Conservation (phyloP, 2,797 vertebrate species). For the Pipistrellus pygmaeus region DNA sequence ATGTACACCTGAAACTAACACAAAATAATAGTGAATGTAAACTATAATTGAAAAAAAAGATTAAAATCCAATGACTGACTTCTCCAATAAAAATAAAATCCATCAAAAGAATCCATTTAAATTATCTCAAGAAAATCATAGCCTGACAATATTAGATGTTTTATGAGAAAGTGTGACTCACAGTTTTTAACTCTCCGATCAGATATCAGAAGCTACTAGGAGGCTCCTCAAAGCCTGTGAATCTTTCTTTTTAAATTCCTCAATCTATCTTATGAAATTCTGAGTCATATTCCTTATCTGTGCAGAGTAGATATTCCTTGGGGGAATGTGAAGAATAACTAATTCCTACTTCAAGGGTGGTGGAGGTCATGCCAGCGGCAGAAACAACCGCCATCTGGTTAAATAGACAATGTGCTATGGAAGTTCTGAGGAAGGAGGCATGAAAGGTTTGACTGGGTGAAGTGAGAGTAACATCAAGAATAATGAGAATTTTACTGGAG, state of each 20-base stretch:
- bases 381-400: neutral
- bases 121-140: slow-evolving; percentile 50
- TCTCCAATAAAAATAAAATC: slow-evolving; percentile 13
- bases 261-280: neutral
- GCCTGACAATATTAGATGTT: neutral
- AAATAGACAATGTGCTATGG: neutral
- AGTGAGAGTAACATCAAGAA: neutral
- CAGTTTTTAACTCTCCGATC: slow-evolving; percentile 25
- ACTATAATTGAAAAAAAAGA: neutral
- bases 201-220: slow-evolving; percentile 31
- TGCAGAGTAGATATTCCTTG: neutral
- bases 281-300: neutral
- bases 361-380: neutral
- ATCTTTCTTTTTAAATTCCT: neutral
- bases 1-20: neutral
- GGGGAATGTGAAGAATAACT: slow-evolving; percentile 36
- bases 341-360: neutral
- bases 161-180: neutral
- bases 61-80: slow-evolving; percentile 5
- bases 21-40: neutral
- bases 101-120: slow-evolving; percentile 16
- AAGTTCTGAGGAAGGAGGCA: neutral
- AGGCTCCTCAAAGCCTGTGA: slow-evolving; percentile 26
- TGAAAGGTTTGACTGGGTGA: neutral
- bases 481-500: neutral